Evolutionary conservation across 1,140 invertebrate species (phyloP), one percentile per base, ranked within the genome.

Genomic region (Holotrichia oblita): DNA sequence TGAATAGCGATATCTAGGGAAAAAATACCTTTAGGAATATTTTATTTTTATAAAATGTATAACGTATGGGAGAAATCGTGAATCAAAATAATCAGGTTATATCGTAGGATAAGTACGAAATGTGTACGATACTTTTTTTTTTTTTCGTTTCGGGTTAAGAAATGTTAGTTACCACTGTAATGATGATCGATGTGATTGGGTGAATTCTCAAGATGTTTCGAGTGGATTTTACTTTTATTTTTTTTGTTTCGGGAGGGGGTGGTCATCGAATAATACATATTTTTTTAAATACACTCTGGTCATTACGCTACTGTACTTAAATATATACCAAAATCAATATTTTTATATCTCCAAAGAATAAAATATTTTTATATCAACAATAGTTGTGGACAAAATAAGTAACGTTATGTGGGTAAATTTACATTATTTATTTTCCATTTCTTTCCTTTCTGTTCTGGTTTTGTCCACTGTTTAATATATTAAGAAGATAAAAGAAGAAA

Each of bases 321-420:
- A n/a, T 55, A 55, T 6, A n/a, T 17, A 14, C 2, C 12, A 55
- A 17, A 55, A 55, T 17, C 48, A 55, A 55, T 55, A 55, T 55
- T 55, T 55, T 55, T 55, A 55, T 55, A 55, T 55, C 17, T 55
- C 48, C 48, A 55, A 55, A 55, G 48, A 55, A 17, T 55, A 6
- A 55, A n/a, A 17, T 55, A 55, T 55, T 55, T 55, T 55, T 55
- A 14, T 44, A 55, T 55, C 48, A 6, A 17, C 48, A 55, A 55
- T 55, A 55, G 48, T 55, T 55, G 48, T 55, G 48, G 48, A 55
- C 48, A n/a, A 55, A 55, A 55, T 55, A 17, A 55, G n/a, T 55
- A 7, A n/a, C 14, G 17, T 44, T 44, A 44, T 10, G 9, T 44
- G 42, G 8, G 7, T 10, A 44, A 10, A 3, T 1, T 14, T 44